Evolutionary conservation across 2,888 invertebrate genomes (phyloP), one percentile per base, ranked within the genome.

Genomic region (Drosophila fulvimacula): DNA sequence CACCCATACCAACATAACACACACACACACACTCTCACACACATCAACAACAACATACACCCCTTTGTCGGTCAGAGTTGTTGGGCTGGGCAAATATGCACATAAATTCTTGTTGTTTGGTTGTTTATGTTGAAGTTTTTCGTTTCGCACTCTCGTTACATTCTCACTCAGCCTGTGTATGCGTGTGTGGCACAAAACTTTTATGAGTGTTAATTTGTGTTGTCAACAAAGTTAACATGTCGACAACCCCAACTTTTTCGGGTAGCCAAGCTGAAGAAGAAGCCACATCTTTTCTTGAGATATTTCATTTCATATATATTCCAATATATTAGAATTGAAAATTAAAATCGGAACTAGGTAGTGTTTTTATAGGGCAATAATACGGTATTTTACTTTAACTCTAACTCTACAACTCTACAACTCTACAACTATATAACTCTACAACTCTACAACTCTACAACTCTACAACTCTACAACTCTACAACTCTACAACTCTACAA

Each of bases 181-280:
- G 15, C 4, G 9, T 21, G 21, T 51, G 36, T 51, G 66, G 56
- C 70, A 68, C 64, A 74, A 72, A 83, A 85, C 80, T 86, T 82
- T 83, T 81, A 79, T 81, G 83, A 83, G 80, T 83, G 83, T 81
- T 86, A 84, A 84, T 84, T 84, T 83, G 80, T 76, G 80, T 79
- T 86, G 86, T 82, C 84, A 84, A 86, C 83, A 83, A 80, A 72
- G 80, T 78, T 80, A 78, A 80, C 79, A 85, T 78, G 76, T 72
- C 56, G 62, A 64, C 67, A 67, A 46, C 52, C 58, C 42, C 44
- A 36, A 49, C 46, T 42, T 53, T 41, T 21, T 32, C 9, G 15
- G 9, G n/a, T 17, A 27, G 19, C 53, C n/a, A 11, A 42, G 11
- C 32, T 11, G 24, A 9, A 17, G 46, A 49, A 6, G 41, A 34